phyloP scores from a whole-genome alignment of 2,888 invertebrate species.

The Heliconius erato region DNA sequence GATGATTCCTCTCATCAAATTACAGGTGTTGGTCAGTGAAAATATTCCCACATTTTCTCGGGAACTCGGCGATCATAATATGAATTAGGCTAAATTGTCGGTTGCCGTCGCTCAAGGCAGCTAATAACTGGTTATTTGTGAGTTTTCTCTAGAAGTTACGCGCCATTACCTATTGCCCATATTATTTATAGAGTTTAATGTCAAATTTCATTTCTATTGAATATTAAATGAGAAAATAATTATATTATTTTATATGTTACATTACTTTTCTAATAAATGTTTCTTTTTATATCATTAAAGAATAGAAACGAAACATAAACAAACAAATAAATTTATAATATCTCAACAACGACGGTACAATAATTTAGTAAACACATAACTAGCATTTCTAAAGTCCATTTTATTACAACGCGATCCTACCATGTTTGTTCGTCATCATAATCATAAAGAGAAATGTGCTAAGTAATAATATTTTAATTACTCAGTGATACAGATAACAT shows the following conservation, averaged over 20 bases:
- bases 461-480: conserved; percentile 47
- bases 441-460: conserved; percentile 48
- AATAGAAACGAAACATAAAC: background rate
- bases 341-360: background rate
- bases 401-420: conserved; percentile 2
- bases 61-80: conserved; percentile 76
- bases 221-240: background rate
- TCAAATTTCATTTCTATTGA: conserved; percentile 28
- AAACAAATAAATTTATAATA: no score
- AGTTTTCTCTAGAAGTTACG: conserved; percentile 84
- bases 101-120: conserved; percentile 74
- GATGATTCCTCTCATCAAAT: conserved; percentile 84
- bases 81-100: conserved; percentile 84
- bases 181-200: conserved; percentile 15
- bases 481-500: conserved; percentile 41
- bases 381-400: conserved; percentile 5
- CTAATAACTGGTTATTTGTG: conserved; percentile 81
- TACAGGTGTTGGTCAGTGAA: conserved; percentile 78
- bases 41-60: conserved; percentile 85
- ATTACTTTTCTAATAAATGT: background rate
- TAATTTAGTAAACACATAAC: background rate
- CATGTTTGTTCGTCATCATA: conserved; percentile 31
- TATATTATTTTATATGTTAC: conserved; percentile 3
- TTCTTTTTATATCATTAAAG: background rate
- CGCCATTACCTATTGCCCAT: conserved; percentile 62